Evolutionary conservation across 92 coral and sea anemone genomes (phyloP), one percentile per base, ranked within the genome.

Genomic region (Blastomussa wellsi): DNA sequence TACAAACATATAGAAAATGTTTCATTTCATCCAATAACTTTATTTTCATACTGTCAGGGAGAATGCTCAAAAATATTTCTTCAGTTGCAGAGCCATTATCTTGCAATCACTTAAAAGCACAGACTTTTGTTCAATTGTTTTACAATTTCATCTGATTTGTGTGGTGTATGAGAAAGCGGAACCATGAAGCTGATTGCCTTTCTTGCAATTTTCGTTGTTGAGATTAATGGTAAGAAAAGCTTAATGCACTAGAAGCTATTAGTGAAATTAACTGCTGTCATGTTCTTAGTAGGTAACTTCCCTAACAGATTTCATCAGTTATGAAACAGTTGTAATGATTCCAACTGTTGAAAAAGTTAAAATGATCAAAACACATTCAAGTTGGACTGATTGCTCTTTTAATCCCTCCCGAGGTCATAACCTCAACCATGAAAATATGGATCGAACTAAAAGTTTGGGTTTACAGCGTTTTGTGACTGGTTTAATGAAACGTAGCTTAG

Each of bases 181-280:
- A 82, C 37, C 52, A 82, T 82, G 86, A 82, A 33, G 78, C 20
- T 82, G 4, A 3, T 76, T 38, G 36, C 53, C 20, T 1, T 53
- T 24, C n/a, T 47, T 37, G 66, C 38, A 7, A 8, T 70, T 42
- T 65, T 64, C 1, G 14, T 49, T 32, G 86, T 22, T 22, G 78
- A 82, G 68, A 71, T 71, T 22, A 71, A 71, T 52, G 86, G 86
- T 82, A 82, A 37, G 86, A 36, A 70, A 26, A n/a, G 5, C 24
- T 3, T 3, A 53, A 53, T 53, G 4, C 60, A 16, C 60, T n/a
- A n/a, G n/a, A n/a, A 53, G 60, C 19, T 53, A 41, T 41, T 41
- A 41, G 44, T 41, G 7, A 3, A 3, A 41, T 41, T 3, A 41
- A 41, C 3, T 41, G 44, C 44, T 41, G 44, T n/a, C n/a, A n/a